phyloP scores from a whole-genome alignment of 1,140 invertebrate species.

The Heliconius hermathena region DNA sequence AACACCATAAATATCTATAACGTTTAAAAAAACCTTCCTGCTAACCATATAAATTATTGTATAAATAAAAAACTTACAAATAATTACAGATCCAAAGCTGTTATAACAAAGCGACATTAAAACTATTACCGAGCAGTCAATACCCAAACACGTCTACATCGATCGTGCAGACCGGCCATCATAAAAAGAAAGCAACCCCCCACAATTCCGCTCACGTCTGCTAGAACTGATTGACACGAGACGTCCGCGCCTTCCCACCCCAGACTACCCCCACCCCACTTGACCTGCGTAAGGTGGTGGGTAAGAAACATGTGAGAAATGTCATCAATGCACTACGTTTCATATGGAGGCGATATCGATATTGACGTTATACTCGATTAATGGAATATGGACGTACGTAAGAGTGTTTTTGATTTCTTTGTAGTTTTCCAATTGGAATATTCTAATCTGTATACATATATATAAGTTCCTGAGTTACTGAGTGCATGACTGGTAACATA shows the following conservation, averaged over 20 bases:
- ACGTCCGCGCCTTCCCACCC: constrained; percentile 63
- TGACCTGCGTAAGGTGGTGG: constrained; percentile 56
- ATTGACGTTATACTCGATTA: constrained; percentile 3
- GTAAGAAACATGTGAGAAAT: constrained; percentile 78
- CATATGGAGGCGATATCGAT: constrained; percentile 32
- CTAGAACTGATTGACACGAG: constrained; percentile 78
- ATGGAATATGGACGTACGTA: background rate
- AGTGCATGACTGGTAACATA: too few species aligned
- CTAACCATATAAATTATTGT: background rate
- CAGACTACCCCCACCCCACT: constrained; percentile 43
- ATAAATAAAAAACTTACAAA: background rate
- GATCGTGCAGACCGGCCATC: constrained; percentile 57
- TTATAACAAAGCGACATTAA: constrained; percentile 13
- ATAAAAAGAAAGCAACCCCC: constrained; percentile 63
- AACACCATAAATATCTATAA: background rate
- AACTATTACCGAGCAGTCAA: background rate
- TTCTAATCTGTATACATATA: too few species aligned
- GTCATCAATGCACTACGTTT: constrained; percentile 70
- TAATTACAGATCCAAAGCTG: background rate
- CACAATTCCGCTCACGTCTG: constrained; percentile 70
- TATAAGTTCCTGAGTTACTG: too few species aligned
- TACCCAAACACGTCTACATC: constrained; percentile 49
- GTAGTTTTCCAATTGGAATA: background rate
- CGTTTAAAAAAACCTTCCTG: background rate
- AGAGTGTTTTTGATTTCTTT: background rate